These are phyloP conservation scores for Nycticorax nycticorax DNA, from an alignment of 2,113 vertebrate species.

Conservation along the genomic window DNA sequence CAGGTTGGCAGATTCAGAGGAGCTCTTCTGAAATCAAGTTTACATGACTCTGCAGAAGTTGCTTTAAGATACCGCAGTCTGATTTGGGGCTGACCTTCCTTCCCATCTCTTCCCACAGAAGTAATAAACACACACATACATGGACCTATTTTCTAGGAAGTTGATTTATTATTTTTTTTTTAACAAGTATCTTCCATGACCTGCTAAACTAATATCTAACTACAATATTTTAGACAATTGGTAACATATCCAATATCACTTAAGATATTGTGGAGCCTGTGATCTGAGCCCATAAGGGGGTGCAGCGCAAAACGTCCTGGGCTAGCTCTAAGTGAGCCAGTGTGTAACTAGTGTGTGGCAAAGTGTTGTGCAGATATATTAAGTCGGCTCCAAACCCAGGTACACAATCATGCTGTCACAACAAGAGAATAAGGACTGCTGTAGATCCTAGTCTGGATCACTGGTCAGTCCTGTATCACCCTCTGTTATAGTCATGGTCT, in stretches of 20 bases:
- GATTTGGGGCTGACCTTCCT: neutral
- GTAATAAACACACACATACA: neutral
- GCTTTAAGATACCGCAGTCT: neutral
- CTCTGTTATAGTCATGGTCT: neutral
- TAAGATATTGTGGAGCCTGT: fast-evolving
- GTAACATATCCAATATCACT: fast-evolving
- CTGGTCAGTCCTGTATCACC: neutral
- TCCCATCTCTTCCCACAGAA: neutral
- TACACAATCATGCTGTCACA: fast-evolving
- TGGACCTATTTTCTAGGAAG: fast-evolving
- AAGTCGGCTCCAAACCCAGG: neutral
- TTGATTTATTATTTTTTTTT: neutral
- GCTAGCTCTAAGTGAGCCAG: neutral
- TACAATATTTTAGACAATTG: neutral
- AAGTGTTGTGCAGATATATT: neutral
- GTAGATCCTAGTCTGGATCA: neutral
- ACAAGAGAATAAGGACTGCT: neutral
- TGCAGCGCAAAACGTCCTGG: neutral
- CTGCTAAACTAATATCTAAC: neutral
- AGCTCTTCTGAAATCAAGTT: neutral
- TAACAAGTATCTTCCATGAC: neutral
- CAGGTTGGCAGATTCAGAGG: fast-evolving
- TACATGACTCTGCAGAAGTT: neutral
- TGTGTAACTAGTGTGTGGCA: neutral
- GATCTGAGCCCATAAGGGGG: fast-evolving